These are phyloP conservation scores for Indicator indicator DNA, from an alignment of 2,113 vertebrate species.

Conservation along the genomic window DNA sequence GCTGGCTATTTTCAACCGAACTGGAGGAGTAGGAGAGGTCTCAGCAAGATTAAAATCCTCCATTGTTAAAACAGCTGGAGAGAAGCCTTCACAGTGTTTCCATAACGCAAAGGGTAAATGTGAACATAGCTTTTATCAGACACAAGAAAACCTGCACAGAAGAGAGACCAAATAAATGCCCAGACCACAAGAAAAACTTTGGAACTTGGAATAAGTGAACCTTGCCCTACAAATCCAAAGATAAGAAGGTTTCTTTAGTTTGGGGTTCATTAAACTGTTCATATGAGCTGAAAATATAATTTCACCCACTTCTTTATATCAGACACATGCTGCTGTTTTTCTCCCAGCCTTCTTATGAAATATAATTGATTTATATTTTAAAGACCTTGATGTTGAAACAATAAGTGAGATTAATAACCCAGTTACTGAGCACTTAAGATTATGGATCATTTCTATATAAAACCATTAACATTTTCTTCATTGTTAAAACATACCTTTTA, in stretches of 20 bases:
- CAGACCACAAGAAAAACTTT: neutral
- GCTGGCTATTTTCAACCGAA: neutral
- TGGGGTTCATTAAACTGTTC: neutral
- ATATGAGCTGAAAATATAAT: neutral
- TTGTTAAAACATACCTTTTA: conserved; percentile 15
- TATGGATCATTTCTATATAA: conserved; percentile 4
- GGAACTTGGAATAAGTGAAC: neutral
- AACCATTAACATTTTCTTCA: neutral
- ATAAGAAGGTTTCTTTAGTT: neutral
- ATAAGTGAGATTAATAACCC: conserved; percentile 29
- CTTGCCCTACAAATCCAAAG: neutral
- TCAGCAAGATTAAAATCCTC: neutral
- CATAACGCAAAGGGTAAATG: neutral
- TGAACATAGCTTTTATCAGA: neutral
- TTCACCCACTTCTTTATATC: neutral
- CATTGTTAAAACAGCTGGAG: neutral
- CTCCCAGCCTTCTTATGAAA: neutral
- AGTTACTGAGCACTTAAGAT: neutral
- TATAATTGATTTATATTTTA: conserved; percentile 42
- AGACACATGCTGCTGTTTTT: neutral
- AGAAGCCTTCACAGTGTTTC: neutral
- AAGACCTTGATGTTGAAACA: conserved; percentile 5
- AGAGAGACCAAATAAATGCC: neutral
- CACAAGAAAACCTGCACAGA: neutral
- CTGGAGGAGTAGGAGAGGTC: neutral